These are phyloP conservation scores for Budorcas taxicolor DNA, from an alignment of 2,113 vertebrate species.

Conservation along the genomic window DNA sequence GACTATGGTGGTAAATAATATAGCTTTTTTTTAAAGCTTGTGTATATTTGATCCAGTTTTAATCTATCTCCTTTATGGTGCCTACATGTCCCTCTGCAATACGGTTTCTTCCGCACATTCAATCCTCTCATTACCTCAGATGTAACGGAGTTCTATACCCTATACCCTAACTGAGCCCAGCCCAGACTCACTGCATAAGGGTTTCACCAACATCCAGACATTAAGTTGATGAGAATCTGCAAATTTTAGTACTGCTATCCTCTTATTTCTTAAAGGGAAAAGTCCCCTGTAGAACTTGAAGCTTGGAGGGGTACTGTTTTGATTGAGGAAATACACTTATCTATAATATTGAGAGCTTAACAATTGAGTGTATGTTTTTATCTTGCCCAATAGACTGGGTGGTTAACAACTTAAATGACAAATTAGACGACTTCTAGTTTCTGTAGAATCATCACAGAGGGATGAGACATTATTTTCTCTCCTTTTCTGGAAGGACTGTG, in stretches of 20 bases:
- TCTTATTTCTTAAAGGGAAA: background rate
- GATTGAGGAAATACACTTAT: conserved; percentile 4
- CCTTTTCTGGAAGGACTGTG: background rate
- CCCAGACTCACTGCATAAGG: background rate
- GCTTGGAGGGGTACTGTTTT: background rate
- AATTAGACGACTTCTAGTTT: background rate
- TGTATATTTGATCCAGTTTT: background rate
- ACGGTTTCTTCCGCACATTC: background rate
- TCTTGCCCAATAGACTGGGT: background rate
- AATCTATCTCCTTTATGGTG: background rate
- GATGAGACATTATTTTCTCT: background rate
- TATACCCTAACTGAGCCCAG: background rate
- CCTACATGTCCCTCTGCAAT: background rate
- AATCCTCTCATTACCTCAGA: background rate
- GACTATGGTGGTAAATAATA: background rate
- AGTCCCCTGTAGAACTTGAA: background rate
- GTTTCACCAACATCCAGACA: background rate
- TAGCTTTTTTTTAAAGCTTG: background rate
- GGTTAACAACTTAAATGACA: background rate
- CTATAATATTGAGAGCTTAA: background rate
- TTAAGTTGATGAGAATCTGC: background rate
- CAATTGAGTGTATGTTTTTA: background rate
- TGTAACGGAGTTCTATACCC: background rate
- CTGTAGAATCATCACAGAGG: background rate
- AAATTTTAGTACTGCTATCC: background rate